Base-by-base conservation (phyloP, 2,888 invertebrate species). In the Chrysomela aeneicollis region DNA sequence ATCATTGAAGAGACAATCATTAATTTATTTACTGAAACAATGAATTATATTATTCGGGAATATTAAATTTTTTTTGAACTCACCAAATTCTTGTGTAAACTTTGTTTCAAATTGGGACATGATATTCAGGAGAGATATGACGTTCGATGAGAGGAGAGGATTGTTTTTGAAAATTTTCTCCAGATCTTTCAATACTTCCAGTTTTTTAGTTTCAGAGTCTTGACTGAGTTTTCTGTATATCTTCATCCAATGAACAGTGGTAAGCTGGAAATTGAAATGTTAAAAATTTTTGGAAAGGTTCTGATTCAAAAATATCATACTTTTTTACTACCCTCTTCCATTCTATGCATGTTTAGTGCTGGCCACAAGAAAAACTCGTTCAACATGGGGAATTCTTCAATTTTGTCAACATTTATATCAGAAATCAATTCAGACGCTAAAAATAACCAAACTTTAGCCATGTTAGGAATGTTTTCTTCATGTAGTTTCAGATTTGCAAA, bases 311-410 rank as follows among this genome's bases (percentile, higher is more conserved):
- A 12, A 35, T 2, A 53, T 67, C 70, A 64, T 67, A 74, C 74
- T 52, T 67, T 71, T 60, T 66, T 69, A 10, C 19, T 59, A 3
- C 15, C 8, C 19, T 71, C 69, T 46, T 71, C 67, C 21, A 77
- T 49, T 52, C 64, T 68, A 21, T 76, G 71, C 10, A 73, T 52
- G 66, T 75, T 67, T 5, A 68, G 55, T 12, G 71, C 66, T 8
- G 76, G 74, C 77, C 77, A 77, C 51, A 71, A 54, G 12, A 76
- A 69, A 61, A 69, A 75, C 21, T 61, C 61, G 6, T 67, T 35
- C 46, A 68, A 68, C 15, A 70, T 63, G 0, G 12, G 22, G 55
- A 70, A 68, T 42, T 70, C 52, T 18, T 66, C 52, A 12, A 67
- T 65, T 54, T 66, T 63, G 52, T 62, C 68, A 15, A 49, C 50